Evolutionary conservation across 2,797 vertebrate species (phyloP).

Genomic region (Nannoperca australis): DNA sequence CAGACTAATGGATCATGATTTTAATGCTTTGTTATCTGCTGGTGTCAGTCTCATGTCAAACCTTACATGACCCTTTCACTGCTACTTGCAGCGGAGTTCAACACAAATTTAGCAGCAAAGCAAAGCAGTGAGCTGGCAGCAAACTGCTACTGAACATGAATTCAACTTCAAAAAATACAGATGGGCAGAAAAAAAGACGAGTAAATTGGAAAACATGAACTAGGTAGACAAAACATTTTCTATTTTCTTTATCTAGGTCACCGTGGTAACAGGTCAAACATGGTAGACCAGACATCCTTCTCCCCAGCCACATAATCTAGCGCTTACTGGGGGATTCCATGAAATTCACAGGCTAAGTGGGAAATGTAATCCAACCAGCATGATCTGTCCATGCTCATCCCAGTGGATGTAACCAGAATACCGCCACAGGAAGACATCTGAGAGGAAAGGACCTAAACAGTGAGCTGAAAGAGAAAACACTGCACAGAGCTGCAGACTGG

Average conservation of each 20-base stretch:
- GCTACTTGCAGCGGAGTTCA: constrained; percentile 35
- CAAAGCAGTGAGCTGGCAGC: neutral
- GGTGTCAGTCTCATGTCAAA: constrained; percentile 27
- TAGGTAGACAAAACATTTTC: constrained; percentile 2
- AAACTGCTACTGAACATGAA: constrained; percentile 30
- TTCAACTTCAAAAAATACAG: constrained; percentile 35
- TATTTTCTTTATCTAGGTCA: constrained; percentile 6
- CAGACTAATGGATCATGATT: constrained; percentile 37
- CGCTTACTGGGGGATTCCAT: neutral
- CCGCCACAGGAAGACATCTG: neutral
- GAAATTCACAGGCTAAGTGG: neutral
- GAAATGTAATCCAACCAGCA: constrained; percentile 7
- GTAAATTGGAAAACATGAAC: constrained; percentile 3
- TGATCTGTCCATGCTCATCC: neutral
- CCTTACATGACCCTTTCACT: constrained; percentile 10
- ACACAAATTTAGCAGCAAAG: constrained; percentile 29
- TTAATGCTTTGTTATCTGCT: constrained; percentile 27
- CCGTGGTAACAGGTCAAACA: neutral
- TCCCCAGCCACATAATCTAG: neutral
- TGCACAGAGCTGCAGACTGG: neutral
- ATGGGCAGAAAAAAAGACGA: neutral
- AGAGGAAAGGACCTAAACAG: constrained; percentile 1
- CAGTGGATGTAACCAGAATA: neutral
- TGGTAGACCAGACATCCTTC: neutral
- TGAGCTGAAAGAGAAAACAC: neutral